Conservation (phyloP, 2,888 invertebrate genomes). For the Scelioninae gen. 1 region DNA sequence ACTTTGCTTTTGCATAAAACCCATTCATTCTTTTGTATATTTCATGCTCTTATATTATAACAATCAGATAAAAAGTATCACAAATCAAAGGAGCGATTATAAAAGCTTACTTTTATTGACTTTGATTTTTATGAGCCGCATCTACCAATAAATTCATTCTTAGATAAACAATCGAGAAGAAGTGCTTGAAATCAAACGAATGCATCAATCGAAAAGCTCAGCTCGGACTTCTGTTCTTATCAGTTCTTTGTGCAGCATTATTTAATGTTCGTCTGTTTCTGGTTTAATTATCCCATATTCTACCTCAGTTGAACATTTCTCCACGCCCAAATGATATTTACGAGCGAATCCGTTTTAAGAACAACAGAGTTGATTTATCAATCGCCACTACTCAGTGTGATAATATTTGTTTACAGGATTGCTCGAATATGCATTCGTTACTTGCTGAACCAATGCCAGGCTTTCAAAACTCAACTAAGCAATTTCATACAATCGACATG, state of each 20-base stretch:
- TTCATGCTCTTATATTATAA: neutral
- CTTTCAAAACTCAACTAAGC: conserved; percentile 68
- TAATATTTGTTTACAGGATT: conserved; percentile 46
- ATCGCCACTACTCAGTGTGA: conserved; percentile 35
- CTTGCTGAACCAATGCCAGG: conserved; percentile 38
- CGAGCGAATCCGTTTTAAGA: conserved; percentile 21
- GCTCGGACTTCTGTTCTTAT: conserved; percentile 3
- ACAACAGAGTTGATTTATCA: conserved; percentile 38
- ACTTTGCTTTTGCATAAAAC: too few relatives aligned
- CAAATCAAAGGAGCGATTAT: neutral
- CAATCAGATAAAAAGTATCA: neutral
- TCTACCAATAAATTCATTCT: neutral
- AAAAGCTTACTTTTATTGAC: neutral
- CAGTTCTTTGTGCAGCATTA: conserved; percentile 7
- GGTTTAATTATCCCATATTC: conserved; percentile 25
- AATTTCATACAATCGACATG: conserved; percentile 54
- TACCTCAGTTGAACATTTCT: conserved; percentile 3
- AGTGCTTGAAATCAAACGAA: neutral
- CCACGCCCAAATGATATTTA: conserved; percentile 27
- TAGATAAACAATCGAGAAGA: neutral
- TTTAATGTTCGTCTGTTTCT: neutral
- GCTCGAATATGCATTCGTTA: conserved; percentile 57
- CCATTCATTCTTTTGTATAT: too few relatives aligned
- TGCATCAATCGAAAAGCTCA: conserved; percentile 14
- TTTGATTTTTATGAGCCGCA: neutral